These are phyloP conservation scores for Propithecus perrieri DNA, from an alignment of 2,797 vertebrate species.

Conservation along the genomic window DNA sequence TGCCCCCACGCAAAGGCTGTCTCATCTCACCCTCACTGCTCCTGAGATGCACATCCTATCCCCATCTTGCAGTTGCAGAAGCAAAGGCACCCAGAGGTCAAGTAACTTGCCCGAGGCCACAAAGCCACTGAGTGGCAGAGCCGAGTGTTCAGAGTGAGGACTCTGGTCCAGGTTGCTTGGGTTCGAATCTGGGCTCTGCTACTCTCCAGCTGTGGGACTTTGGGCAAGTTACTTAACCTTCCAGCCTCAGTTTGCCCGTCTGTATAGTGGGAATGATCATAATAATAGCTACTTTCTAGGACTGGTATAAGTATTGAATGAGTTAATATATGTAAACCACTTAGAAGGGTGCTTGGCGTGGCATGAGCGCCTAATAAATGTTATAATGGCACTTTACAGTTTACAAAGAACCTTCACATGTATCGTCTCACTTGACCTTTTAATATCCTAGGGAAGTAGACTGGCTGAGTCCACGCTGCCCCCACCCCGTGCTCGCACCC, in stretches of 20 bases:
- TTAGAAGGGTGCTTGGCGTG: background rate
- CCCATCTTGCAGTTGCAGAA: background rate
- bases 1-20: background rate
- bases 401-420: background rate
- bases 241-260: background rate
- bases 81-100: background rate
- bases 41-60: accelerated
- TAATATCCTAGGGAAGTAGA: background rate
- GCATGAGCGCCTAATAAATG: background rate
- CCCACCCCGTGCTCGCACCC: background rate
- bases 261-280: background rate
- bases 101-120: background rate
- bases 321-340: background rate
- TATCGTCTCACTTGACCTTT: background rate
- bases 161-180: background rate
- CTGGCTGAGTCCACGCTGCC: background rate
- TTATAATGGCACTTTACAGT: background rate
- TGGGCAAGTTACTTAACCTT: background rate
- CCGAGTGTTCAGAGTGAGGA: background rate
- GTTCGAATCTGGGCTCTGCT: background rate
- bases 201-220: background rate
- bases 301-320: background rate
- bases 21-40: background rate
- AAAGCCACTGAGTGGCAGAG: background rate
- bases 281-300: background rate